Base-by-base conservation (phyloP, 2,888 invertebrate species). In the Lithophane socia region DNA sequence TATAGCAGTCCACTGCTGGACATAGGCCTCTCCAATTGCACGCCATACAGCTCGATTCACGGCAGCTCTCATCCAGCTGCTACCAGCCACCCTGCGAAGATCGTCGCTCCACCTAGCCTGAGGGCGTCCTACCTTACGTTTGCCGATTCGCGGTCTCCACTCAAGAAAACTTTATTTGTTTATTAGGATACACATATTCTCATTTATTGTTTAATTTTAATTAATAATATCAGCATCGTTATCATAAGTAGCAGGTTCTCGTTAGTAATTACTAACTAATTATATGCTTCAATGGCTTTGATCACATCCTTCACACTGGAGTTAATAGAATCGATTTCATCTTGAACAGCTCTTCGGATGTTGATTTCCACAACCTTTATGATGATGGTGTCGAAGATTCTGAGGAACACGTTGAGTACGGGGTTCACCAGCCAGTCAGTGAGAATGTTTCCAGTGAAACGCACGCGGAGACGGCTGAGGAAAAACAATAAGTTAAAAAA, bases 341-440 rank as follows among this genome's bases (percentile, higher is more conserved):
- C 78, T 83, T 95, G 93, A 8, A 95, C 83, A 18, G 92, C 94
- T 29, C 82, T 87, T 63, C 91, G 92, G 80, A 97, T 95, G 86
- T 93, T 95, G 47, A 75, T 8, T 83, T 95, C 94, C 0, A 97
- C 95, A n/a, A 95, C 92, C 24, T 88, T 90, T 66, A 97, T 94
- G 84, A 97, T 96, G 81, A 94, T 82, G 37, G 89, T 93, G 88
- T 97, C 95, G 88, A 97, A 95, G 80, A 97, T 91, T n/a, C 90
- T 89, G 1, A 95, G 91, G 85, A 97, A 96, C 42, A 95, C 93
- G 58, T 87, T 86, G 75, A 96, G 92, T 37, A 97, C 93, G 0
- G 97, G 94, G 89, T 97, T 97, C 10, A 96, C 77, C 73, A 97
- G 89, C 97, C 97, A 97, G 89, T 97, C 97, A 44, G 86, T 86